Percentiles rank a stretch among this genome's conserved stretches.
Conservation (phyloP, 1,140 invertebrate genomes). For the Homalodisca vitripennis region DNA sequence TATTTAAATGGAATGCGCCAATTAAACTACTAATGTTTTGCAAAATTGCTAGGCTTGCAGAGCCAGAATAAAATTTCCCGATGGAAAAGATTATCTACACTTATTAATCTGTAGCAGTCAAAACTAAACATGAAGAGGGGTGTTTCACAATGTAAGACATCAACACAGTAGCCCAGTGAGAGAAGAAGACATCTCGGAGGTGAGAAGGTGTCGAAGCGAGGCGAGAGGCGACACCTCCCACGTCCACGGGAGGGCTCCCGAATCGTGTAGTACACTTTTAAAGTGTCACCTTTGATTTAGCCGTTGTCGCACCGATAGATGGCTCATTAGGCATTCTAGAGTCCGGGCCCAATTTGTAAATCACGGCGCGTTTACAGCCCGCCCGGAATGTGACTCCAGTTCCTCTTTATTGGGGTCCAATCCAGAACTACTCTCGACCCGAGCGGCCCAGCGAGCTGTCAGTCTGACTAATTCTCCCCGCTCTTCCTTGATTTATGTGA, state of each 20-base stretch:
- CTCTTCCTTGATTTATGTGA: constrained; percentile 20
- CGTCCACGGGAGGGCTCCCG: background rate
- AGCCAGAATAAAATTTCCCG: too few relatives aligned
- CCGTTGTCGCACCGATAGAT: constrained; percentile 2
- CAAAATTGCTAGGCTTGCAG: too few relatives aligned
- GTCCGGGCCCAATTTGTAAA: constrained; percentile 25
- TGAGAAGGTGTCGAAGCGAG: background rate
- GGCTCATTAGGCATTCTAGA: constrained; percentile 24
- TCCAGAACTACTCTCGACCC: constrained; percentile 7
- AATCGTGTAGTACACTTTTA: constrained; percentile 13
- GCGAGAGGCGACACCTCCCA: background rate
- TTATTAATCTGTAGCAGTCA: too few relatives aligned
- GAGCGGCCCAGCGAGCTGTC: too few relatives aligned
- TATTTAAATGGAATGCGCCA: too few relatives aligned
- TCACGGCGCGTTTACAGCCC: constrained; percentile 11
- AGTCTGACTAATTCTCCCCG: constrained; percentile 12
- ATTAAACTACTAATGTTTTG: too few relatives aligned
- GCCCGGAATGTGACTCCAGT: constrained; percentile 6
- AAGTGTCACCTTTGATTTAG: constrained; percentile 27
- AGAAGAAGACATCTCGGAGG: too few relatives aligned
- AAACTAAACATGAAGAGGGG: too few relatives aligned
- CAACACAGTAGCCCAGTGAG: too few relatives aligned
- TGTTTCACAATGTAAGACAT: too few relatives aligned
- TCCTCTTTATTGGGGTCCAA: constrained; percentile 19
- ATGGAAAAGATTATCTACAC: too few relatives aligned